These are phyloP conservation scores for Rhinolophus ferrumequinum DNA, from an alignment of 2,113 vertebrate genomes.

Conservation along the genomic window DNA sequence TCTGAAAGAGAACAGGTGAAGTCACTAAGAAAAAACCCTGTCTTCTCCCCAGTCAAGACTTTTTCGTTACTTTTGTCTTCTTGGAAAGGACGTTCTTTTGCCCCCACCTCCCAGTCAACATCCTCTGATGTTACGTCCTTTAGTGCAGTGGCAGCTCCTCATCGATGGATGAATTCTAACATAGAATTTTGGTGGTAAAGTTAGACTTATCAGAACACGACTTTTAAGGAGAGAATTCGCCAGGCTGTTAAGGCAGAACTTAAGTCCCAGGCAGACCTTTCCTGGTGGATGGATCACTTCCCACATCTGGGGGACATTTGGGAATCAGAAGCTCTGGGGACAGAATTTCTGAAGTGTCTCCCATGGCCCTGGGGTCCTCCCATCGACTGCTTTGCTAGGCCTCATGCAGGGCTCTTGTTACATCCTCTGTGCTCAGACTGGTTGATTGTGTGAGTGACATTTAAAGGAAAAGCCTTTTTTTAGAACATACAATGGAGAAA, in stretches of 20 bases:
- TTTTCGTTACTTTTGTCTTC: not conserved
- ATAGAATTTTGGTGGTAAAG: not conserved
- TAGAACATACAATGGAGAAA: no score
- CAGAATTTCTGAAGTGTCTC: not conserved
- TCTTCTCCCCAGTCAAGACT: not conserved
- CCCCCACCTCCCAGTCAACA: not conserved
- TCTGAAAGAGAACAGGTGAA: not conserved
- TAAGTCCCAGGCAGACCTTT: not conserved
- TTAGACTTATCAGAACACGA: not conserved
- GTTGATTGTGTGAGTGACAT: not conserved
- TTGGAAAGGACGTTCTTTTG: not conserved
- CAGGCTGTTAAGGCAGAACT: not conserved
- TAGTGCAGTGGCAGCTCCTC: no score
- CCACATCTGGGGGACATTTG: not conserved
- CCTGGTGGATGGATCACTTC: not conserved
- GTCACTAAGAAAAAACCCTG: not conserved
- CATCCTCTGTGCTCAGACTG: not conserved
- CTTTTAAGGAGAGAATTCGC: constrained; percentile 9
- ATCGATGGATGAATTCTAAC: not conserved
- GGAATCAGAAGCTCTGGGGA: not conserved
- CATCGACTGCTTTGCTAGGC: not conserved
- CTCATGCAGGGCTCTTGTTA: not conserved
- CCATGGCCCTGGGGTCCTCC: not conserved
- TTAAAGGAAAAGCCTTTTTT: not conserved
- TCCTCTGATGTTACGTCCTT: not conserved